phyloP scores from a whole-genome alignment of 1,140 invertebrate species.

The Branchinecta lindahli region DNA sequence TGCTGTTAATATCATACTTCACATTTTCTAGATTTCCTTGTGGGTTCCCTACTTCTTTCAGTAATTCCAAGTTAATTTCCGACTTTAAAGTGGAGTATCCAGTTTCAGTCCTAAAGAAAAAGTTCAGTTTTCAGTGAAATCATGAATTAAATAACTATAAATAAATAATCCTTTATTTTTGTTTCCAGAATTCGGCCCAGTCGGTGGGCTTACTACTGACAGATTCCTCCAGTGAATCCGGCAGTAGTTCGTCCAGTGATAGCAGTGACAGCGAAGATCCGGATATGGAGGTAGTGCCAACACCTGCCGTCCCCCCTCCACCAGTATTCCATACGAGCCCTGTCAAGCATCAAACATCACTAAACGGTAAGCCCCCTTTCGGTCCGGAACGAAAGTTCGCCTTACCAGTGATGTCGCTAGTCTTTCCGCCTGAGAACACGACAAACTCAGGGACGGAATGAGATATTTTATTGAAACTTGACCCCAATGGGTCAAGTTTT shows the following conservation, averaged over 20 bases:
- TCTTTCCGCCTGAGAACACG: too few relatives aligned
- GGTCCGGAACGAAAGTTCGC: not conserved
- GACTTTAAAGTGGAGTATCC: too few relatives aligned
- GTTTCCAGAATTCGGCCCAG: not conserved
- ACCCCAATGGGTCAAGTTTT: too few relatives aligned
- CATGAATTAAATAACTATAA: not conserved
- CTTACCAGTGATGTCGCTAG: too few relatives aligned
- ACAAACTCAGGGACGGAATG: too few relatives aligned
- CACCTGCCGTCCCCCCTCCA: not conserved
- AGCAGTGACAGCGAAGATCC: not conserved
- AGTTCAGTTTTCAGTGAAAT: not conserved
- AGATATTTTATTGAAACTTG: too few relatives aligned
- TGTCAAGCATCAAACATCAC: not conserved
- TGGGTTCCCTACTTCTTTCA: too few relatives aligned
- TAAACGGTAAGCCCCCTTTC: not conserved
- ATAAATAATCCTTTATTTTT: not conserved
- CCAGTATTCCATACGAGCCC: not conserved
- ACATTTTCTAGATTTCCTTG: too few relatives aligned
- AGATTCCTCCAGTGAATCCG: not conserved
- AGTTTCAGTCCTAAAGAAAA: too few relatives aligned
- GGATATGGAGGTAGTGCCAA: not conserved
- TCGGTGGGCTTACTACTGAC: not conserved
- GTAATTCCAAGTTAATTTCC: too few relatives aligned
- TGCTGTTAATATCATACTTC: too few relatives aligned
- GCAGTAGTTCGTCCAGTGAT: not conserved